Evolutionary conservation across 1,140 invertebrate species (phyloP), one percentile per base, ranked within the genome.

Genomic region (Bombyx mandarina): DNA sequence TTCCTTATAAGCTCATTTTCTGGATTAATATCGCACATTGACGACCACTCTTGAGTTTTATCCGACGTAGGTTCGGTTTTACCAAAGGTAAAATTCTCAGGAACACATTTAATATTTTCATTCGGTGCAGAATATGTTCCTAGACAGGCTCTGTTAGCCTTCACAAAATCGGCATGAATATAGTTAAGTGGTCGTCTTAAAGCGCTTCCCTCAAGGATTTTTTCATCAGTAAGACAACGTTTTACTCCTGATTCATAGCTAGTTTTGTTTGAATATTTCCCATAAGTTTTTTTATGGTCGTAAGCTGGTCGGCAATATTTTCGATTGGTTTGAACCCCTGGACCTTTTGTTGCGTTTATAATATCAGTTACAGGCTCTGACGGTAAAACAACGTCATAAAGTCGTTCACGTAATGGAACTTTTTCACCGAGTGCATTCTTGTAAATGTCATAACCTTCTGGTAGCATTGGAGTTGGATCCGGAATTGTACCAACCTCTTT

Each of bases 391-490:
- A 70, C 8, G 53, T 62, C 64, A 52, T 71, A 67, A n/a, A 61
- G 52, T 12, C 43, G 58, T 60, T 72, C 77, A 61, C 68, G 44
- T 65, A 22, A 55, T 43, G 12, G 18, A 1, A 55, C 60, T 56
- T 75, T 69, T 52, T 62, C 71, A 18, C 87, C 86, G 59, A 82
- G 80, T 9, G 79, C 82, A 2, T 63, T 73, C n/a, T 60, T 57
- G 45, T 64, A 43, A 10, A 66, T 54, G 59, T 82, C 67, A 59
- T 82, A 73, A 58, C 78, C 77, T 35, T 35, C 26, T 46, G 58
- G 52, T n/a, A 85, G 86, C 44, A 89, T 72, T n/a, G 77, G 72
- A 26, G 61, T 59, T 22, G 66, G 65, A 75, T 88, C 85, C 9
- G 67, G 63, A 22, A 60, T 12, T 64, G 68, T 71, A 2, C 87